Base-by-base conservation (phyloP, 2,888 invertebrate species). In the Drosophila kuntzei region DNA sequence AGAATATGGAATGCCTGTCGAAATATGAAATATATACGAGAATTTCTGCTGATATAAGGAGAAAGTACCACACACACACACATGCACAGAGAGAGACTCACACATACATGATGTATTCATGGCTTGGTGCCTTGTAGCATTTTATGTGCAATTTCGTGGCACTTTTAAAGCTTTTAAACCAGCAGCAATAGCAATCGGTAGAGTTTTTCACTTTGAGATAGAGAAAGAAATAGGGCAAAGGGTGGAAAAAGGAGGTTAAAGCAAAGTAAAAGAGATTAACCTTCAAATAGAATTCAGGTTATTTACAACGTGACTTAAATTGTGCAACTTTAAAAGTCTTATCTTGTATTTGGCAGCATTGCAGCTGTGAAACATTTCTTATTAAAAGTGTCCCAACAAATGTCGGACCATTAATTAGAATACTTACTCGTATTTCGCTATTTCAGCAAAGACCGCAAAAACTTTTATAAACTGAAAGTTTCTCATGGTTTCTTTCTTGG, bases 351-450 rank as follows among this genome's bases (percentile, higher is more conserved):
- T 73, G 41, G 47, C 51, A 6, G n/a, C 20, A 46, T 11, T 66
- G 71, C 71, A 71, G 59, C 39, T 36, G 49, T 43, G 41, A 5
- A 55, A 18, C 16, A 36, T 9, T 57, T 20, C 46, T 36, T 72
- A 53, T 41, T 18, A 20, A 22, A 41, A 43, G n/a, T 22, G 41
- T 65, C 53, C 37, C 34, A 39, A 16, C 12, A 41, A 64, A 47
- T 32, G 47, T 39, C 44, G 18, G n/a, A 22, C 57, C 62, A 72
- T 72, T 72, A 72, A 72, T 72, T 72, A 72, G 58, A 72, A 69
- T 59, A 62, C 14, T 54, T 32, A 7, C 12, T 46, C 6, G 46
- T 50, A 50, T 72, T 55, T 55, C 39, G 20, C 37, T 36, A 25
- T 18, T 64, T 27, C 20, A 18, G 32, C 11, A n/a, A 14, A 29